Conservation (phyloP, 2,113 vertebrate species). For the Psephotus haematonotus region DNA sequence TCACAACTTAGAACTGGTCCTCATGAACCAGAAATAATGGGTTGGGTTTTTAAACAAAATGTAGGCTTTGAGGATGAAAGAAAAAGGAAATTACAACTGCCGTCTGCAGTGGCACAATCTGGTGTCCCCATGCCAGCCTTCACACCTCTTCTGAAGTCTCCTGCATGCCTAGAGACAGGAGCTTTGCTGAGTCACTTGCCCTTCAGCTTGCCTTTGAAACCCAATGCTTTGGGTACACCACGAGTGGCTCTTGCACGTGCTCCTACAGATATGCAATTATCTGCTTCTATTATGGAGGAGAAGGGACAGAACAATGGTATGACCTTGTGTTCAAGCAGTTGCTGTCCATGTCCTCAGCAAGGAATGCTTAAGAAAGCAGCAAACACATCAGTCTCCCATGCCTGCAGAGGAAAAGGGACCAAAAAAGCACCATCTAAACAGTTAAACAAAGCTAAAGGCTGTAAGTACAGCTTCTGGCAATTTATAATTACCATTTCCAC, state of each 20-base stretch:
- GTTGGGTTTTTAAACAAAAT: background rate
- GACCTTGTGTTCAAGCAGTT: background rate
- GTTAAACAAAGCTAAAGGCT: slow-evolving; percentile 33
- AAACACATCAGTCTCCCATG: background rate
- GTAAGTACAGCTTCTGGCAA: background rate
- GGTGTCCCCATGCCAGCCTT: background rate
- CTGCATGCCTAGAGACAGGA: background rate
- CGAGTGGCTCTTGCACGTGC: accelerated
- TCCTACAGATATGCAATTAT: accelerated
- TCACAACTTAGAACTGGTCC: background rate
- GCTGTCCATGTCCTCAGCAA: background rate
- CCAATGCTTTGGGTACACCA: accelerated
- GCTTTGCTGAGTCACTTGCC: background rate
- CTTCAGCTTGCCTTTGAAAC: background rate
- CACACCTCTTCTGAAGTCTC: background rate
- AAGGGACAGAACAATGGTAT: background rate
- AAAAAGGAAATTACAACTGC: background rate
- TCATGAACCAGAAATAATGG: background rate
- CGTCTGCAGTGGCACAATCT: background rate
- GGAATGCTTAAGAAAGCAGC: background rate
- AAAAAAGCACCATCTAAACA: slow-evolving; percentile 37
- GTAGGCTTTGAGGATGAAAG: background rate
- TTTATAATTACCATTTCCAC: slow-evolving; percentile 47
- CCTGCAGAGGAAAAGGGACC: background rate
- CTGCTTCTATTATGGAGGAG: background rate